Conservation (phyloP, 2,797 vertebrate genomes). For the Siniperca obscura region DNA sequence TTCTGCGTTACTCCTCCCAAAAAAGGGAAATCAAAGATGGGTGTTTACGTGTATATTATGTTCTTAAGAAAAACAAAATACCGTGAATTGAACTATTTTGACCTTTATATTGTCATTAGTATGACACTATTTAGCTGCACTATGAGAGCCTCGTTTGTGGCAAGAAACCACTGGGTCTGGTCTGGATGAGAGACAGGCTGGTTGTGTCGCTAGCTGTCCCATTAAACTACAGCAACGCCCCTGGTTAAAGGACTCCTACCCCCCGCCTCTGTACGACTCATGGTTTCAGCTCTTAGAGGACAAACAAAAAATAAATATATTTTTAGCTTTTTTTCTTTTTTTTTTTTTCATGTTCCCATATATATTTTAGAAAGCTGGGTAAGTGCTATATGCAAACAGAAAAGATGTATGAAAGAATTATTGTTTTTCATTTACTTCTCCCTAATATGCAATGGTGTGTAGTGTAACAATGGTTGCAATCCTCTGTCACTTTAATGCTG, state of each 20-base stretch:
- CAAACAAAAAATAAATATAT: conserved; percentile 43
- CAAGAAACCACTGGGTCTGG: conserved; percentile 67
- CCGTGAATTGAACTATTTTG: conserved; percentile 61
- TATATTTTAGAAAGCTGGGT: conserved; percentile 75
- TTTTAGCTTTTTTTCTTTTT: conserved; percentile 38
- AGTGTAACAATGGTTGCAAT: conserved; percentile 84
- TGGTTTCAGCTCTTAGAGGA: conserved; percentile 62
- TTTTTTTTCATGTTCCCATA: conserved; percentile 60
- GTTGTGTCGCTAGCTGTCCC: conserved; percentile 40
- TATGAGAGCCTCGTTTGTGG: conserved; percentile 64
- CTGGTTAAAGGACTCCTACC: conserved; percentile 32
- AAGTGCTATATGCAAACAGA: conserved; percentile 84
- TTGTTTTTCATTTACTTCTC: conserved; percentile 83
- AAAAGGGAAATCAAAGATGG: conserved; percentile 43
- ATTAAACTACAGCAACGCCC: conserved; percentile 49
- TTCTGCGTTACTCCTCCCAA: conserved; percentile 45
- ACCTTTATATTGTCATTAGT: conserved; percentile 60
- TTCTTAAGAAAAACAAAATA: conserved; percentile 51
- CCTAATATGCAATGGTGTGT: conserved; percentile 87
- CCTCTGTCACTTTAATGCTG: conserved; percentile 88
- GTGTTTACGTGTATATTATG: conserved; percentile 61
- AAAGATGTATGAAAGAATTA: conserved; percentile 77
- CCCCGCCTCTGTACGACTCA: conserved; percentile 46
- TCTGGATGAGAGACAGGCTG: conserved; percentile 47
- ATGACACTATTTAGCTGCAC: conserved; percentile 72